These are phyloP conservation scores for Cryptus viduatorius DNA, from an alignment of 2,888 invertebrate genomes.

Conservation along the genomic window DNA sequence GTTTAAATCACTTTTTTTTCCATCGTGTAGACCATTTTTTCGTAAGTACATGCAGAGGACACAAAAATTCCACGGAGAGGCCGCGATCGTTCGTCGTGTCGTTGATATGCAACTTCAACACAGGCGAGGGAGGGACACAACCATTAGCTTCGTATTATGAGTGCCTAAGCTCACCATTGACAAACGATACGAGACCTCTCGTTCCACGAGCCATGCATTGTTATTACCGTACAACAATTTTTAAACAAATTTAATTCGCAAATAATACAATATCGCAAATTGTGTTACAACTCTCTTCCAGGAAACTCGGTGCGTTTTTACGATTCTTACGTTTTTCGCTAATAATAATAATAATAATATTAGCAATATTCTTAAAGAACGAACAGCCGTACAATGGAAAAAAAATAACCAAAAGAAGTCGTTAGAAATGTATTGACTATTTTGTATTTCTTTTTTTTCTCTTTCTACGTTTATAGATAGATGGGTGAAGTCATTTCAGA, in stretches of 20 bases:
- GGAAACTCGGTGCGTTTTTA: conserved; percentile 20
- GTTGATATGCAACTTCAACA: neutral
- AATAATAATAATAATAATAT: conserved; percentile 14
- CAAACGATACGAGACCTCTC: conserved; percentile 26
- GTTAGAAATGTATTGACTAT: neutral
- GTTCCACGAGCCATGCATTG: conserved; percentile 54
- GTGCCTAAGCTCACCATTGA: conserved; percentile 6
- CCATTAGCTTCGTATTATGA: neutral
- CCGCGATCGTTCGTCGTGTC: neutral
- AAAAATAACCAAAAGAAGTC: too few relatives aligned
- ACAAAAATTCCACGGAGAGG: conserved; percentile 28
- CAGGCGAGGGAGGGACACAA: neutral
- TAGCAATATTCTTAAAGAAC: too few relatives aligned
- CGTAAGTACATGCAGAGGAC: conserved; percentile 46
- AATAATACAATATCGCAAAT: neutral
- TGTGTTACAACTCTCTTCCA: conserved; percentile 13
- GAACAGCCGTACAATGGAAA: too few relatives aligned
- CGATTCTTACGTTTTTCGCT: conserved; percentile 16
- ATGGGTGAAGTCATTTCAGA: neutral
- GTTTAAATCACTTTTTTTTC: neutral
- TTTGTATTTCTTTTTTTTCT: neutral
- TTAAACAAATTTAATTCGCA: neutral
- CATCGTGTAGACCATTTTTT: conserved; percentile 12
- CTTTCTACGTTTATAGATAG: neutral
- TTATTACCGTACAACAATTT: conserved; percentile 40